These are phyloP conservation scores for Athalia rosae DNA, from an alignment of 2,888 invertebrate genomes.

Conservation along the genomic window DNA sequence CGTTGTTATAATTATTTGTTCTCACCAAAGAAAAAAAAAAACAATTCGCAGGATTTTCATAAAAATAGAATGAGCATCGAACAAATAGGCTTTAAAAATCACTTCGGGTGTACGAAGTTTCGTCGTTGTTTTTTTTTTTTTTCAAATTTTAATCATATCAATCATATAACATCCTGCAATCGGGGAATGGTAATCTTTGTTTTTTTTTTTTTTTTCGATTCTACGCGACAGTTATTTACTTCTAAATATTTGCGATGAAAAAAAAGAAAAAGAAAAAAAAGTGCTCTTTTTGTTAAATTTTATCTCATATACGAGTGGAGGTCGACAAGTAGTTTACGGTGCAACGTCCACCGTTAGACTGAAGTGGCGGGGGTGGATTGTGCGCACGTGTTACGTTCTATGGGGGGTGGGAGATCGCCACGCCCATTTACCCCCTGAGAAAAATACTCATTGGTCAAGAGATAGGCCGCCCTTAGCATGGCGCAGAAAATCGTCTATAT, in stretches of 20 bases:
- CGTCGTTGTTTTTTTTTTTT: neutral
- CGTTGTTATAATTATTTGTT: too few species aligned
- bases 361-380: conserved; percentile 60
- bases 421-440: conserved; percentile 60
- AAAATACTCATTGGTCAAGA: conserved; percentile 62
- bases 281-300: too few species aligned
- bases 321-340: conserved; percentile 36
- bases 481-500: conserved; percentile 55
- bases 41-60: too few species aligned
- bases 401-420: conserved; percentile 54
- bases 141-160: neutral
- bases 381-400: conserved; percentile 68
- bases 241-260: neutral
- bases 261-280: neutral
- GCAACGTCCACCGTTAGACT: conserved; percentile 66
- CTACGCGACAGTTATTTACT: neutral
- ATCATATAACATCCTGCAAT: neutral
- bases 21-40: too few species aligned
- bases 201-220: neutral
- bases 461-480: conserved; percentile 70
- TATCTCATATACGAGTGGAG: neutral
- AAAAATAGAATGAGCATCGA: too few species aligned
- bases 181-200: neutral
- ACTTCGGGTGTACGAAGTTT: neutral
- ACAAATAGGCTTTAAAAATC: too few species aligned